Percentiles rank a stretch among this genome's conserved stretches.
phyloP scores from a whole-genome alignment of 2,888 invertebrate genomes.

The Yponomeuta malinellus region DNA sequence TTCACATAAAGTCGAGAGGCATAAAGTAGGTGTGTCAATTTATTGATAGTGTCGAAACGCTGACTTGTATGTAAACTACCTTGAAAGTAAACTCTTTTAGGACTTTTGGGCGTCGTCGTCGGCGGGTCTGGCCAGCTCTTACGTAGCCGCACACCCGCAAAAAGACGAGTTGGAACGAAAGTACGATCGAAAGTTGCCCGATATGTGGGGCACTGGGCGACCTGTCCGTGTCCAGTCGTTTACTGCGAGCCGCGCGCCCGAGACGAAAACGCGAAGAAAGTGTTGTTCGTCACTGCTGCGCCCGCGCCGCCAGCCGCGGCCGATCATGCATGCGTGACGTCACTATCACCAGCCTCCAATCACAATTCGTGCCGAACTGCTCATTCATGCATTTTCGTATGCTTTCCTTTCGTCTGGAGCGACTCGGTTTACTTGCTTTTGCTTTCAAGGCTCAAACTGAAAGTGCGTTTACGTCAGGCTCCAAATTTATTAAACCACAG shows the following conservation, averaged over 20 bases:
- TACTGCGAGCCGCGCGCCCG: constrained; percentile 23
- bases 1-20: no score
- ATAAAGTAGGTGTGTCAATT: background rate
- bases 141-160: constrained; percentile 36
- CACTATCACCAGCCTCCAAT: constrained; percentile 10
- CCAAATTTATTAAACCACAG: background rate
- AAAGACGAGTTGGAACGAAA: constrained; percentile 65
- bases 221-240: constrained; percentile 51
- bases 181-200: constrained; percentile 71
- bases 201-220: constrained; percentile 66
- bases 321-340: constrained; percentile 14
- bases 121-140: constrained; percentile 46
- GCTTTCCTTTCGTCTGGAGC: constrained; percentile 4
- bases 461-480: background rate
- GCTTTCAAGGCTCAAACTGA: background rate
- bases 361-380: constrained; percentile 11
- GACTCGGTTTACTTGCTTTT: background rate
- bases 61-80: constrained; percentile 12
- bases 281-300: constrained; percentile 22
- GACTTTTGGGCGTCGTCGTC: constrained; percentile 46
- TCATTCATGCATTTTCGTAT: background rate
- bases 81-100: constrained; percentile 43
- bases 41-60: background rate
- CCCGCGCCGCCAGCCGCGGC: background rate
- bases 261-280: constrained; percentile 44